These are phyloP conservation scores for Helicoverpa assulta DNA, from an alignment of 2,888 invertebrate genomes.

Conservation along the genomic window DNA sequence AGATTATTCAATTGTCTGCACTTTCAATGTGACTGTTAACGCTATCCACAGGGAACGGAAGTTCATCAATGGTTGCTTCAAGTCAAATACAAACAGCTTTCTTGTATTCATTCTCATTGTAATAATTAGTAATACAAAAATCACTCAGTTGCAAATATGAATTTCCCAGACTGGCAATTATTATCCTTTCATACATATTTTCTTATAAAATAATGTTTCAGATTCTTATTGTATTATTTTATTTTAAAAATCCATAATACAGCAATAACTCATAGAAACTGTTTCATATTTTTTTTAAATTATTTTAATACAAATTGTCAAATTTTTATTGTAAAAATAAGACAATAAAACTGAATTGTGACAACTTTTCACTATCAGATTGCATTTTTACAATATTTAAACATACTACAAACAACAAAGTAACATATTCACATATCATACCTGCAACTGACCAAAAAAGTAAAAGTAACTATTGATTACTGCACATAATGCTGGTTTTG, in stretches of 20 bases:
- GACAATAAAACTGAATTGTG: background rate
- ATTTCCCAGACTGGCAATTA: background rate
- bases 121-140: slow-evolving; percentile 5
- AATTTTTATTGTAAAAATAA: too few relatives aligned
- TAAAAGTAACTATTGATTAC: background rate
- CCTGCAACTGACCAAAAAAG: background rate
- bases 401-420: background rate
- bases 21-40: slow-evolving; percentile 37
- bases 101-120: slow-evolving; percentile 18
- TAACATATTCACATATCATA: background rate
- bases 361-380: background rate
- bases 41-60: slow-evolving; percentile 32
- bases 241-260: background rate
- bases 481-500: slow-evolving; percentile 12
- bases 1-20: slow-evolving; percentile 35
- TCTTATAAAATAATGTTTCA: background rate
- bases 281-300: too few relatives aligned
- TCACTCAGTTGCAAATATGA: slow-evolving; percentile 35
- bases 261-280: background rate
- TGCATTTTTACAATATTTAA: background rate
- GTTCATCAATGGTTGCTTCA: slow-evolving; percentile 39
- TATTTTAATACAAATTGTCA: background rate
- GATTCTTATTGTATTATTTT: background rate
- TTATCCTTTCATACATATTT: background rate
- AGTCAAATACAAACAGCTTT: slow-evolving; percentile 29